Evolutionary conservation across 2,888 invertebrate species (phyloP).

Genomic region (Cerceris rybyensis): DNA sequence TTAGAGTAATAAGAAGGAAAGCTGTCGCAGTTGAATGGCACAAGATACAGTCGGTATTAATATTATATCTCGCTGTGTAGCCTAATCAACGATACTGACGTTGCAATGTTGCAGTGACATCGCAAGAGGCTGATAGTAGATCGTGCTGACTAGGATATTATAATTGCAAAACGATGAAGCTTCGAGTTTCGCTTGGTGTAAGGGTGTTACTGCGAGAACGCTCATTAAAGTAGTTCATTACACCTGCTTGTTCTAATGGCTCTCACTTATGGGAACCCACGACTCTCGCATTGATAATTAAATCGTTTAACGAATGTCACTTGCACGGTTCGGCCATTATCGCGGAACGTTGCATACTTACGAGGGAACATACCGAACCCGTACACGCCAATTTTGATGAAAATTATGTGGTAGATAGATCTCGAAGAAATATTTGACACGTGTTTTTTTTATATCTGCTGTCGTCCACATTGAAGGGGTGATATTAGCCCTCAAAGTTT

Average conservation of each 20-base stretch:
- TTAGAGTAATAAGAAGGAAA: neutral
- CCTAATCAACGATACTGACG: slow-evolving; percentile 55
- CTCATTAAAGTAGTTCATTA: slow-evolving; percentile 71
- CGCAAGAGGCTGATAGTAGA: slow-evolving; percentile 56
- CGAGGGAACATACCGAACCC: too few species aligned
- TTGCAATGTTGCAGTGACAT: slow-evolving; percentile 59
- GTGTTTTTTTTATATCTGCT: too few species aligned
- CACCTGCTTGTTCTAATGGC: slow-evolving; percentile 61
- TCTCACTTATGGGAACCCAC: slow-evolving; percentile 50
- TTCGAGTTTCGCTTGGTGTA: slow-evolving; percentile 29
- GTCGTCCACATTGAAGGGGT: too few species aligned
- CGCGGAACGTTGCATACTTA: slow-evolving; percentile 6
- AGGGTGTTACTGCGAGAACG: slow-evolving; percentile 38
- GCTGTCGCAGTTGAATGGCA: slow-evolving; percentile 4
- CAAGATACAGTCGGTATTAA: slow-evolving; percentile 20
- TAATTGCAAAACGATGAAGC: slow-evolving; percentile 64
- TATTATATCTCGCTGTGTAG: slow-evolving; percentile 16
- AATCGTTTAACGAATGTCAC: slow-evolving; percentile 59
- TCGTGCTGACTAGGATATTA: slow-evolving; percentile 65
- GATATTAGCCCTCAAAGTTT: too few species aligned
- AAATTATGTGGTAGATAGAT: too few species aligned
- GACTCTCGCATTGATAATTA: slow-evolving; percentile 52
- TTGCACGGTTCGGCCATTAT: slow-evolving; percentile 40
- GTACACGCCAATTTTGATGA: too few species aligned
- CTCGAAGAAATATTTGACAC: too few species aligned